Evolutionary conservation across 2,797 vertebrate genomes (phyloP).

Genomic region (Melanogrammus aeglefinus): DNA sequence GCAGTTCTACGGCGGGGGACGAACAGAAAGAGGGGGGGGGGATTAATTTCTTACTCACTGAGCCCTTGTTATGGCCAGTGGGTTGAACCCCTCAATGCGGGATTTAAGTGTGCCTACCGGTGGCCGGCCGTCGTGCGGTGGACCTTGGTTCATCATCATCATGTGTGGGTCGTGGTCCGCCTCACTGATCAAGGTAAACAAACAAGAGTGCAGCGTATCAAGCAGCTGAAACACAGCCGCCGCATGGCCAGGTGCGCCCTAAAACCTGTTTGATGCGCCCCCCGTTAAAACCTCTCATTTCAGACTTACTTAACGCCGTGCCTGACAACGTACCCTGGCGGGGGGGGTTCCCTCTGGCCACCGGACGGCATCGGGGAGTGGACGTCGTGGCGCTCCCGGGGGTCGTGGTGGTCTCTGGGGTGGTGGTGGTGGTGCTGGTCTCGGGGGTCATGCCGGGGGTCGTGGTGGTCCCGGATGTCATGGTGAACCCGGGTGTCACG

Average conservation of each 20-base stretch:
- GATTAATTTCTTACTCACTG: background rate
- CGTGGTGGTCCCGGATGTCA: background rate
- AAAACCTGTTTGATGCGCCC: background rate
- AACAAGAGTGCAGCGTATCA: conserved; percentile 16
- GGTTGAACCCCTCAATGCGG: background rate
- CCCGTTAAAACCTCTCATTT: background rate
- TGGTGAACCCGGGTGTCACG: background rate
- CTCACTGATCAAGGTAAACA: conserved; percentile 43
- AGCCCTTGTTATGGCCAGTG: background rate
- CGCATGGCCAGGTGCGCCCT: background rate
- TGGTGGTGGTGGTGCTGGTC: conserved; percentile 43
- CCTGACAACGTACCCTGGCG: conserved; percentile 54
- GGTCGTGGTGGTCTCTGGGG: background rate
- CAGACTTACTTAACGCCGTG: background rate
- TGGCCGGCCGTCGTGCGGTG: conserved; percentile 39
- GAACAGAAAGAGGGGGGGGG: background rate
- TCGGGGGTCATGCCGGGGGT: conserved; percentile 1
- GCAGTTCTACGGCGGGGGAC: conserved; percentile 73
- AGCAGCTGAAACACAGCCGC: background rate
- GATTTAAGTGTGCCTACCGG: conserved; percentile 38
- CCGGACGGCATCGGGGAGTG: conserved; percentile 48
- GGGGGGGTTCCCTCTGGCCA: conserved; percentile 61
- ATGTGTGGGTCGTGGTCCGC: conserved; percentile 37
- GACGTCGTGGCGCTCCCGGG: conserved; percentile 15
- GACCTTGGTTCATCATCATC: conserved; percentile 29